phyloP scores from a whole-genome alignment of 2,113 vertebrate genomes.

The Circaetus cinerascens region DNA sequence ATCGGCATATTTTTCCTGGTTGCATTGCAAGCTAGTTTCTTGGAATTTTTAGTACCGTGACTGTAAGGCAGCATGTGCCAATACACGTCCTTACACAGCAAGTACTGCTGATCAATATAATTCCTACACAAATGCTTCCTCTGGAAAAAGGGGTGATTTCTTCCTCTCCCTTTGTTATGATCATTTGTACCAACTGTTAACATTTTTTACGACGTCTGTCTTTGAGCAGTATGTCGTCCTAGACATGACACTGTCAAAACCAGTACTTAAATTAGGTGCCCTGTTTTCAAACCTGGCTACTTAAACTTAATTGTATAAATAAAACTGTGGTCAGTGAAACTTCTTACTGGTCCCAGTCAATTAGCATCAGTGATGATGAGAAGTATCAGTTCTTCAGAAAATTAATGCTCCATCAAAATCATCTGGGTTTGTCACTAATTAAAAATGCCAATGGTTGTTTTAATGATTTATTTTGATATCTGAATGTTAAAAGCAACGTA shows the following conservation, averaged over 20 bases:
- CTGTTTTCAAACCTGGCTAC: not conserved
- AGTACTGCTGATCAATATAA: not conserved
- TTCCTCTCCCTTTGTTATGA: not conserved
- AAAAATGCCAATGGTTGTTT: not conserved
- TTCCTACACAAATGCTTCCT: not conserved
- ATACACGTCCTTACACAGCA: not conserved
- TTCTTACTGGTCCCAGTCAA: not conserved
- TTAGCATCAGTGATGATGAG: not conserved
- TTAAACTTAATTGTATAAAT: not conserved
- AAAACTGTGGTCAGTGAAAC: not conserved
- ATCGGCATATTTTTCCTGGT: not conserved
- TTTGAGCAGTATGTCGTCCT: not conserved
- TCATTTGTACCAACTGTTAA: not conserved
- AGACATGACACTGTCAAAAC: not conserved
- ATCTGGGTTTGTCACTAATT: not conserved
- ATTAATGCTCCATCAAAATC: not conserved
- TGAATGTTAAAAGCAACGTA: not conserved
- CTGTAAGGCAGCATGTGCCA: not conserved
- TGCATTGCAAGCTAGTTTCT: not conserved
- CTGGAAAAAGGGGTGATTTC: not conserved
- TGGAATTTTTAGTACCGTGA: not conserved
- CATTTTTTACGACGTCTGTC: not conserved
- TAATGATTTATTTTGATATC: slow-evolving; percentile 7
- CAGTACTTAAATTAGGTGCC: not conserved
- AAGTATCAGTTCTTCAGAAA: not conserved